A percentile compares a stretch with the other conserved stretches of the same genome.
Evolutionary conservation across 1,140 invertebrate species (phyloP).

Genomic region (Anoplolepis gracilipes): DNA sequence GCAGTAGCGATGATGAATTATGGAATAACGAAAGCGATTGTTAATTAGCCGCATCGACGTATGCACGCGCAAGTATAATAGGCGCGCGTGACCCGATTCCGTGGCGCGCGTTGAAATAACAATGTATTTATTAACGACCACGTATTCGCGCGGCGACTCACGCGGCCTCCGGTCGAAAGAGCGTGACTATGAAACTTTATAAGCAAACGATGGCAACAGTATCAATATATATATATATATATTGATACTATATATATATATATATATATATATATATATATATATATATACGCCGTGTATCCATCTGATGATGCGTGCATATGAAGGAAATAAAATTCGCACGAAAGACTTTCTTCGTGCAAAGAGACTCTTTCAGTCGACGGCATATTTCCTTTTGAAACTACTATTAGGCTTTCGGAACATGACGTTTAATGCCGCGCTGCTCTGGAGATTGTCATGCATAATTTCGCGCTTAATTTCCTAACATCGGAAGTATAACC

Average conservation of each 20-base stretch:
- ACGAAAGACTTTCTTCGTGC: not conserved
- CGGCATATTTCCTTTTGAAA: slow-evolving; percentile 18
- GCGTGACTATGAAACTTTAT: slow-evolving; percentile 51
- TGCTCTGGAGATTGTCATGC: slow-evolving; percentile 5
- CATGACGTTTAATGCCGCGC: not conserved
- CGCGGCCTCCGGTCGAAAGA: not conserved
- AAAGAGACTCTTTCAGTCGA: slow-evolving; percentile 1
- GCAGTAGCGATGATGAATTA: slow-evolving; percentile 37
- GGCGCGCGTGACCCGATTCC: slow-evolving; percentile 35
- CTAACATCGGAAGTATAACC: slow-evolving; percentile 38
- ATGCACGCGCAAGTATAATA: slow-evolving; percentile 40
- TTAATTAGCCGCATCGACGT: slow-evolving; percentile 34
- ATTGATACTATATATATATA: slow-evolving; percentile 2
- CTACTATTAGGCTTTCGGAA: not conserved
- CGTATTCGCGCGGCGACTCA: not conserved
- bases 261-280: slow-evolving; percentile 4
- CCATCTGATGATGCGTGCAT: not conserved
- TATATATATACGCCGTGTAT: not conserved
- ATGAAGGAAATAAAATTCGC: slow-evolving; percentile 19
- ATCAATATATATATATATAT: not conserved
- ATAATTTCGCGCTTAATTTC: slow-evolving; percentile 43
- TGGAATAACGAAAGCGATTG: slow-evolving; percentile 43
- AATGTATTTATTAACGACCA: slow-evolving; percentile 54
- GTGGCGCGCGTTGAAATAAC: slow-evolving; percentile 41
- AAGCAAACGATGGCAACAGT: not conserved